Evolutionary conservation across 1,140 invertebrate genomes (phyloP).

Genomic region (Archivesica marissinica): DNA sequence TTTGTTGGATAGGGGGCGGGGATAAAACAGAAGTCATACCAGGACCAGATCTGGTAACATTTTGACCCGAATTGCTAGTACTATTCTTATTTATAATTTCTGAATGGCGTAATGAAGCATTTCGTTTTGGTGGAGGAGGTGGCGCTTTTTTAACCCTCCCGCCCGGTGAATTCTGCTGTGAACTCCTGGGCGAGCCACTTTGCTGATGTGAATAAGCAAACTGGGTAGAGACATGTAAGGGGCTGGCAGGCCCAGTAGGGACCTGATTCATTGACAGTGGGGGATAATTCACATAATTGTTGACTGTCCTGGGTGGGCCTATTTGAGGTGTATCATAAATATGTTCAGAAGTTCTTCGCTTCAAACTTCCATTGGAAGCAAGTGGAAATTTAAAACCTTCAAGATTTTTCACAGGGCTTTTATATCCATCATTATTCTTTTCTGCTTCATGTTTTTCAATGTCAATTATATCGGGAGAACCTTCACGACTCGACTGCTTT

Average conservation of each 20-base stretch:
- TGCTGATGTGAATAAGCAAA: conserved; percentile 57
- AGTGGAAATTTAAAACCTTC: conserved; percentile 55
- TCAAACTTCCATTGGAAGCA: conserved; percentile 61
- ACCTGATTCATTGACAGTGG: conserved; percentile 65
- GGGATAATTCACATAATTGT: conserved; percentile 66
- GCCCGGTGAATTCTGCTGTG: conserved; percentile 67
- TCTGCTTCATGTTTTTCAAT: conserved; percentile 75
- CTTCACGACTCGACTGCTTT: conserved; percentile 75
- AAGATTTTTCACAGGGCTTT: conserved; percentile 61
- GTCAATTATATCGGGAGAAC: conserved; percentile 75
- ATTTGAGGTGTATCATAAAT: conserved; percentile 79
- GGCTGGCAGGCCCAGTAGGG: conserved; percentile 54
- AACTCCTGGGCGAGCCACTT: conserved; percentile 62
- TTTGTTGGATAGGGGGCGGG: conserved; percentile 51
- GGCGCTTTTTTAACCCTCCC: conserved; percentile 83
- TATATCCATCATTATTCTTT: conserved; percentile 72
- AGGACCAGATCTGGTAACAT: conserved; percentile 14
- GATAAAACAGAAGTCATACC: conserved; percentile 40
- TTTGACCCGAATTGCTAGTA: neutral
- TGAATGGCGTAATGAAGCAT: conserved; percentile 83
- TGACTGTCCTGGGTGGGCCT: conserved; percentile 61
- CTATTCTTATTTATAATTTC: conserved; percentile 40
- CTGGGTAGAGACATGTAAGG: conserved; percentile 69
- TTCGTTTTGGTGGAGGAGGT: conserved; percentile 93
- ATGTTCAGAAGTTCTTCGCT: conserved; percentile 71